These are phyloP conservation scores for Enteromius viviparus DNA, from an alignment of 2,797 vertebrate genomes.

Conservation along the genomic window DNA sequence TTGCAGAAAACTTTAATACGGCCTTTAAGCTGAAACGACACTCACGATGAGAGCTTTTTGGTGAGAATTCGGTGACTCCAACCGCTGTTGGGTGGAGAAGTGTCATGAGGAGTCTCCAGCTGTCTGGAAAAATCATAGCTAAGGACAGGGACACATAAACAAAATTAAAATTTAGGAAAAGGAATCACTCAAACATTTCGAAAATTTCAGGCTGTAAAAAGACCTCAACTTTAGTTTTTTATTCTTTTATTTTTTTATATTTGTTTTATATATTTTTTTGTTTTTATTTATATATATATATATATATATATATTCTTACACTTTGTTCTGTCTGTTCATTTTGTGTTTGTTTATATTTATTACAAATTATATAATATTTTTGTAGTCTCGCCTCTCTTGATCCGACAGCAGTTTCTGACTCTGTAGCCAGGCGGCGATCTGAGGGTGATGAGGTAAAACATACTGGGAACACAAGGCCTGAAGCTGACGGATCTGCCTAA, in stretches of 20 bases:
- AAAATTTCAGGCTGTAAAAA: background rate
- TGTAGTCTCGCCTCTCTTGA: constrained; percentile 83
- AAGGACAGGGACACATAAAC: constrained; percentile 18
- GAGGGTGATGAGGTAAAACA: constrained; percentile 67
- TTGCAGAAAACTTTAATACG: background rate
- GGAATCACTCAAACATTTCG: too few species aligned
- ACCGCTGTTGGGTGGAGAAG: constrained; percentile 81
- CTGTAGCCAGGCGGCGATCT: constrained; percentile 77
- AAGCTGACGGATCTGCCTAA: constrained; percentile 84
- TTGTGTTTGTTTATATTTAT: background rate
- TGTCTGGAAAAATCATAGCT: constrained; percentile 86
- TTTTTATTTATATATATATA: too few species aligned
- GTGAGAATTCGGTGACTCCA: constrained; percentile 78
- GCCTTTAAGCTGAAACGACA: constrained; percentile 27
- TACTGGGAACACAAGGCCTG: constrained; percentile 83
- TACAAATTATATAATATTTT: background rate
- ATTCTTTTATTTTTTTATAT: too few species aligned
- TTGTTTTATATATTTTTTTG: too few species aligned
- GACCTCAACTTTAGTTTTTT: too few species aligned
- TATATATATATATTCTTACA: background rate
- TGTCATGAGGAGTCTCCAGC: constrained; percentile 85
- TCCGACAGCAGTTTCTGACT: constrained; percentile 79
- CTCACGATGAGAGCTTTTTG: constrained; percentile 85
- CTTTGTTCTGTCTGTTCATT: background rate
- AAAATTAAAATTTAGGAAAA: background rate